Percentiles rank a stretch among this genome's conserved stretches.
phyloP scores from a whole-genome alignment of 2,113 vertebrate genomes.

The Symphodus melops region DNA sequence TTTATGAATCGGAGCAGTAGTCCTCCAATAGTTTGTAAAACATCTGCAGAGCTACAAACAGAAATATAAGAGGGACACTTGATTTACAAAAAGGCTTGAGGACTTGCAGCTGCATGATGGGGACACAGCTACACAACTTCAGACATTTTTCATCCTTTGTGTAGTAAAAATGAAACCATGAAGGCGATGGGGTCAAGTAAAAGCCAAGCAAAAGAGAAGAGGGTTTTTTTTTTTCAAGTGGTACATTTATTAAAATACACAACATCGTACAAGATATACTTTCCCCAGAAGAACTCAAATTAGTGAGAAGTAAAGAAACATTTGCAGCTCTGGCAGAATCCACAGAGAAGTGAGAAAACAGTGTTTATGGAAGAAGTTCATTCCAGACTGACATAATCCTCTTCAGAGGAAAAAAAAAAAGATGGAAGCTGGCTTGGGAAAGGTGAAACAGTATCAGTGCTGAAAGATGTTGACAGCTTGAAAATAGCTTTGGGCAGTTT shows the following conservation, averaged over 20 bases:
- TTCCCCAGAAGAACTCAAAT: conserved; percentile 66
- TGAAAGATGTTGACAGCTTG: conserved; percentile 55
- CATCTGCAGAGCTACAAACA: conserved; percentile 87
- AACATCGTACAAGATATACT: conserved; percentile 71
- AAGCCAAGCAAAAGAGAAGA: conserved; percentile 14
- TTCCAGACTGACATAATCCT: conserved; percentile 41
- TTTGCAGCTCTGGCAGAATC: conserved; percentile 35
- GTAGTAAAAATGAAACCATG: conserved; percentile 18
- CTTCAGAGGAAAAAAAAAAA: conserved; percentile 10
- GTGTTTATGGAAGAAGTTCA: conserved; percentile 48
- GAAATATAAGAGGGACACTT: conserved; percentile 79
- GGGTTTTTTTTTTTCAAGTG: conserved; percentile 73
- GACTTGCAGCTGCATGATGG: conserved; percentile 78
- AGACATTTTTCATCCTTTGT: conserved; percentile 14
- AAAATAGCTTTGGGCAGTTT: conserved; percentile 56
- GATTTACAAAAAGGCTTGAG: conserved; percentile 69
- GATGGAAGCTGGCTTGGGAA: conserved; percentile 39
- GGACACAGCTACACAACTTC: conserved; percentile 37
- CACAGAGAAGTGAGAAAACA: conserved; percentile 39
- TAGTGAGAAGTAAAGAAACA: not conserved
- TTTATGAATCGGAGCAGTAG: conserved; percentile 86
- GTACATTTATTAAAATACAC: conserved; percentile 82
- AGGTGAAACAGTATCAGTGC: conserved; percentile 38
- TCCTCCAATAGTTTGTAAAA: conserved; percentile 85
- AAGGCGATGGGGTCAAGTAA: conserved; percentile 33